These are phyloP conservation scores for Tragelaphus eurycerus DNA, from an alignment of 2,797 vertebrate species.

Conservation along the genomic window DNA sequence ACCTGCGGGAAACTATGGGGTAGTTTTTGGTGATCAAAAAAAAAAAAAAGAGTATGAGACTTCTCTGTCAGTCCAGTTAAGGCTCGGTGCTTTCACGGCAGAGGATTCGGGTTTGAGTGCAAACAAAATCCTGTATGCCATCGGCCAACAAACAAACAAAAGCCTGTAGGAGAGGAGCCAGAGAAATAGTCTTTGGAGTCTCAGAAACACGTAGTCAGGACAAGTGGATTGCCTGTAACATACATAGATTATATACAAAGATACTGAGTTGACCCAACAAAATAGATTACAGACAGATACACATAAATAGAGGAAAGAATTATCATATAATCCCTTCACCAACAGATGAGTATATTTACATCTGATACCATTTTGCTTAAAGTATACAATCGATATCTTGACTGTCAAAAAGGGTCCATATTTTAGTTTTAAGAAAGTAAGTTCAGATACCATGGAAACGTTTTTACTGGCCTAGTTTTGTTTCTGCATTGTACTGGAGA, in stretches of 20 bases:
- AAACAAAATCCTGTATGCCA: not conserved
- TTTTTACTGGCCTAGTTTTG: conserved; percentile 52
- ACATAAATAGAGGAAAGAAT: not conserved
- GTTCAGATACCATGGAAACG: conserved; percentile 22
- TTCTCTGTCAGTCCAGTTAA: not conserved
- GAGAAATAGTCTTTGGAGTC: not conserved
- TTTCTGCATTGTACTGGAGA: not conserved
- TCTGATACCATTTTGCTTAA: not conserved
- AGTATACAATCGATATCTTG: not conserved
- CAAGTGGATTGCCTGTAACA: not conserved
- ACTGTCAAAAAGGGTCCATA: not conserved
- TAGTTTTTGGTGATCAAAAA: not conserved
- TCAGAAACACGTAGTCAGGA: not conserved
- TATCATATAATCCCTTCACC: not conserved
- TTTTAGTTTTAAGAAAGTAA: conserved; percentile 28
- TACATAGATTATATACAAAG: not conserved
- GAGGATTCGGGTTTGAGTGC: not conserved
- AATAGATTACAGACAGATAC: not conserved
- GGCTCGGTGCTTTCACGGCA: not conserved
- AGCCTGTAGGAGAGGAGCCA: not conserved
- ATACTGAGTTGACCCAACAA: not conserved
- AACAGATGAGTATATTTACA: not conserved
- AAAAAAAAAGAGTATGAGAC: not conserved
- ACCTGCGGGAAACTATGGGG: not conserved
- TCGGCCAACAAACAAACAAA: not conserved